Conservation (phyloP, 1,140 invertebrate species). For the Rhizoglyphus robini region DNA sequence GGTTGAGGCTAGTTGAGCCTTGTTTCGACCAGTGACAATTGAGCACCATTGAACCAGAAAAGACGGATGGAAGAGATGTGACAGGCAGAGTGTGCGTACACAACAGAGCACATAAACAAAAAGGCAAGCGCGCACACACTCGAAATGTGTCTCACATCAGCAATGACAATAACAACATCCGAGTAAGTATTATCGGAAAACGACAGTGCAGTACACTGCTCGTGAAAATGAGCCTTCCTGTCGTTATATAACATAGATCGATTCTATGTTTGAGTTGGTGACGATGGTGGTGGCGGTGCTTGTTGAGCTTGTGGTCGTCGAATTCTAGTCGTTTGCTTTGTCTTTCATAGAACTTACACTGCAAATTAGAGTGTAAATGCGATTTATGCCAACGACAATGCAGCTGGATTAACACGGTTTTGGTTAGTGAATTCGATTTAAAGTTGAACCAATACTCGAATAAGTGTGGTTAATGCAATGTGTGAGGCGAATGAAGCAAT, state of each 20-base stretch:
- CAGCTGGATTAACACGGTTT: no score
- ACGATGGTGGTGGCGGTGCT: no score
- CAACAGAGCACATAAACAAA: not conserved
- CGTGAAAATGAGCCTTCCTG: not conserved
- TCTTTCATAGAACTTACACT: no score
- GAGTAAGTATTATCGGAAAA: not conserved
- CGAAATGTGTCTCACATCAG: not conserved
- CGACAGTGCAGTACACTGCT: not conserved
- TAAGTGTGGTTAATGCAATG: no score
- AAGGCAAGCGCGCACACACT: not conserved
- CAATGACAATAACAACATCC: not conserved
- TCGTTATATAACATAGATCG: not conserved
- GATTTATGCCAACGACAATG: no score
- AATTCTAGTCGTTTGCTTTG: no score
- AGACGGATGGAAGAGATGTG: not conserved
- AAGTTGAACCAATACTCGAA: no score
- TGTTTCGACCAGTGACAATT: not conserved
- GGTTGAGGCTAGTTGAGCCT: no score
- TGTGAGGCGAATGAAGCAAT: no score
- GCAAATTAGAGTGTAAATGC: no score
- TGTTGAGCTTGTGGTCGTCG: no score
- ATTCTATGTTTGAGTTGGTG: not conserved
- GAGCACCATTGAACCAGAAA: not conserved
- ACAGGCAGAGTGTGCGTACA: not conserved
- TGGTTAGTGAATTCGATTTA: no score